Base-by-base conservation (phyloP, 2,113 vertebrate species). In the Cryptomyrus ogoouensis region DNA sequence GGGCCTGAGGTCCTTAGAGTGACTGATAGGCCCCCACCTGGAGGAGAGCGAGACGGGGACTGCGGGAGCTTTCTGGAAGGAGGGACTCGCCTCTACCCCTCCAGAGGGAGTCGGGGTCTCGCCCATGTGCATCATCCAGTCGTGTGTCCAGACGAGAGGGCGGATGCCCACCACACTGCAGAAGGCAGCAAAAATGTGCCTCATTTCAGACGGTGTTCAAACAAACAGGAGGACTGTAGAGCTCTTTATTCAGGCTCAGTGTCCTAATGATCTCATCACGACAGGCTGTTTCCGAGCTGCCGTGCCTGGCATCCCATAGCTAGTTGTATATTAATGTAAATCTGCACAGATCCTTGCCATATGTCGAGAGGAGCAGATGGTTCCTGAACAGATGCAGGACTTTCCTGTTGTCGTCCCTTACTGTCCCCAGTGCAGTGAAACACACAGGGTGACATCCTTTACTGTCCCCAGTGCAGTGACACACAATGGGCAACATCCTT, bases 291-390 rank as follows among this genome's bases (percentile, higher is more conserved):
- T 77, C 70, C 31, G 35, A 39, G 70, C 70, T 80, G 35, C 35
- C 4, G 74, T 42, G 74, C 74, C 74, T 42, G 74, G 74, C 74
- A 19, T 80, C 74, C 15, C 35, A 80, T 80, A 80, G 35, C 74
- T 80, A 39, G 15, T 80, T 80, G 74, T 80, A 80, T 80, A 80
- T 80, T 80, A 80, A 80, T 80, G 74, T 80, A 42, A 80, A 80
- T 80, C 74, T 42, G 35, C 74, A 80, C 74, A 42, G 74, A 80
- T 80, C 74, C 13, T 80, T 39, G 0, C 74, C 74, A 80, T 80
- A 80, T 80, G 74, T 80, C 2, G 4, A 42, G 74, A 80, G 74
- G 35, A 80, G 74, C 35, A 80, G 35, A 80, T 80, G 74, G 74
- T 80, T 42, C 15, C 74, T 1, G 35, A 80, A 17, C 13, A 80